phyloP scores from a whole-genome alignment of 2,888 invertebrate genomes.

The Parthenolecanium corni region DNA sequence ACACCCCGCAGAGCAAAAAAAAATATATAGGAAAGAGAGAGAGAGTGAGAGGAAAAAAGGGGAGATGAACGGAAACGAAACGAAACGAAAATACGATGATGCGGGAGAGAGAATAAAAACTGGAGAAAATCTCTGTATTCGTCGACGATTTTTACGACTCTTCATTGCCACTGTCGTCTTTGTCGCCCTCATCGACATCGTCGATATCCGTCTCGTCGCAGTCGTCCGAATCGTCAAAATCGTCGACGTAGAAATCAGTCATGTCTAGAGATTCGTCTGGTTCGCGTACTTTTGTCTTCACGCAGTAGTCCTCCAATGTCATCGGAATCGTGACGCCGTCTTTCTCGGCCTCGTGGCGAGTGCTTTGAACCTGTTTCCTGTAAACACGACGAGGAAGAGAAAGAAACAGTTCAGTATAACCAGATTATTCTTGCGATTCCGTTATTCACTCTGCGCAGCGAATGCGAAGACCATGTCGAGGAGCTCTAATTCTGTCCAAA shows the following conservation, averaged over 20 bases:
- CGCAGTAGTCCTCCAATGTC: conserved; percentile 96
- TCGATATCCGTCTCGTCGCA: conserved; percentile 57
- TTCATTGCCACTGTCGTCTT: conserved; percentile 82
- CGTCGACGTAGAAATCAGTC: conserved; percentile 93
- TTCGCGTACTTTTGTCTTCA: conserved; percentile 81
- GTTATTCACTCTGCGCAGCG: too few species aligned
- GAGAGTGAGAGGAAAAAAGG: too few species aligned
- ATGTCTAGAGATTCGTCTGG: conserved; percentile 74
- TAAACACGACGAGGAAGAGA: conserved; percentile 9
- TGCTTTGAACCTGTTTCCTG: conserved; percentile 93
- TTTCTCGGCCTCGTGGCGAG: conserved; percentile 86
- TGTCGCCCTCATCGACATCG: conserved; percentile 60
- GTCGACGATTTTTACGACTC: conserved; percentile 59
- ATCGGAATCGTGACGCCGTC: conserved; percentile 95
- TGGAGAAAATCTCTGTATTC: not conserved
- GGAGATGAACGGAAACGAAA: too few species aligned
- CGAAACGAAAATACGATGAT: too few species aligned
- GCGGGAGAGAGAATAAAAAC: too few species aligned
- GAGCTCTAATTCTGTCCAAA: too few species aligned
- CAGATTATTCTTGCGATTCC: too few species aligned
- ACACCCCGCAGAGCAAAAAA: too few species aligned
- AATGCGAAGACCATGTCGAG: too few species aligned
- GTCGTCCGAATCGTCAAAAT: conserved; percentile 63
- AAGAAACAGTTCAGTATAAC: too few species aligned
- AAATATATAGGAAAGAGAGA: too few species aligned